Percentiles rank a stretch among this genome's conserved stretches.
Evolutionary conservation across 2,888 invertebrate species (phyloP).

Genomic region (Ophion ventricosus): DNA sequence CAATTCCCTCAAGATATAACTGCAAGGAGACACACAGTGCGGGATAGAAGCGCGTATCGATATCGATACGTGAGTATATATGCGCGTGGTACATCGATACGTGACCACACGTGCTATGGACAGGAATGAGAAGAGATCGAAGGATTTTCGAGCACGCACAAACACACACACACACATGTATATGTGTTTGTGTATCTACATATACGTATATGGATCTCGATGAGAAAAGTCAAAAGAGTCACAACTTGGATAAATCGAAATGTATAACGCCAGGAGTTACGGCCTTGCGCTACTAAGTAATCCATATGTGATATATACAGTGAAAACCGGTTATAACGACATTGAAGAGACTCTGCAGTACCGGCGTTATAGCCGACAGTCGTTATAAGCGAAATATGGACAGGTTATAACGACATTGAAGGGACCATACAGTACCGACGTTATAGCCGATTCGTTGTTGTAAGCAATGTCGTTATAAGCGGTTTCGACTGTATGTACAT

Average conservation of each 20-base stretch:
- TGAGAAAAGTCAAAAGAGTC: background rate
- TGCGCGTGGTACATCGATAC: conserved; percentile 65
- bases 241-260: conserved; percentile 5
- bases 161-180: background rate
- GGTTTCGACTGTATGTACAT: no score
- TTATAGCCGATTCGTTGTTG: no score
- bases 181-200: background rate
- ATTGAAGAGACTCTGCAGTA: no score
- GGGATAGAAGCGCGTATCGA: conserved; percentile 55
- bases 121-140: conserved; percentile 26
- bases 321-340: no score
- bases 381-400: no score
- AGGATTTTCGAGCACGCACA: conserved; percentile 19
- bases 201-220: background rate
- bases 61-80: conserved; percentile 68
- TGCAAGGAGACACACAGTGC: conserved; percentile 48
- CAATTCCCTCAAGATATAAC: conserved; percentile 43
- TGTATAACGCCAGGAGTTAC: background rate
- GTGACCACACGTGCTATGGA: conserved; percentile 60
- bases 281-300: background rate
- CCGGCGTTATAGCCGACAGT: no score
- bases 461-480: no score
- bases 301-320: background rate
- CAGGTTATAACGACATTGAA: no score
- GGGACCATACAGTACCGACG: no score